Conservation (phyloP, 2,797 vertebrate genomes). For the Lacerta viridis region DNA sequence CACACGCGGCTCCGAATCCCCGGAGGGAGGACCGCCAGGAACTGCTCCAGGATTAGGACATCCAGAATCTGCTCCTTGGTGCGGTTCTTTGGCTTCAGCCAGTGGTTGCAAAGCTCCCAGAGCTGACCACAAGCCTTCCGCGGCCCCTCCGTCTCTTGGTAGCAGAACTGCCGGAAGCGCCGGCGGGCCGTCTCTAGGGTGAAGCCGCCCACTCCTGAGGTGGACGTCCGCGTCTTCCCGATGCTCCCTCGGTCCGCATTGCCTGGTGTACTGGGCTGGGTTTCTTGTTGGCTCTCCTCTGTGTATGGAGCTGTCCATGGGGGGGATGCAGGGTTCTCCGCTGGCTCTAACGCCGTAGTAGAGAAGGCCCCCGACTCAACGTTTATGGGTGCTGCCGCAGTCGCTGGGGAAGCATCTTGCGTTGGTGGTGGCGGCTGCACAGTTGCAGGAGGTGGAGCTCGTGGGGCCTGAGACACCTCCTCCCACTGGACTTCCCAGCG, state of each 20-base stretch:
- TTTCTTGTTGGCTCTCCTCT: slow-evolving; percentile 16
- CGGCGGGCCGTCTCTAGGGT: slow-evolving; percentile 35
- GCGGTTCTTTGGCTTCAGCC: slow-evolving; percentile 44
- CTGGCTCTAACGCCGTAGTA: slow-evolving; percentile 1
- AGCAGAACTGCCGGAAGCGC: slow-evolving; percentile 39
- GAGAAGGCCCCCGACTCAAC: slow-evolving; percentile 21
- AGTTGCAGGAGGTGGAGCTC: background rate
- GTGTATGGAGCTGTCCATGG: background rate
- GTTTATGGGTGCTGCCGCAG: background rate
- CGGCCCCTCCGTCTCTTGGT: slow-evolving; percentile 26
- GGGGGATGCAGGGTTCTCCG: background rate
- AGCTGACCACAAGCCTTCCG: slow-evolving; percentile 36
- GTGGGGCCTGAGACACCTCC: slow-evolving; percentile 7
- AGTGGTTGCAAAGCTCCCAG: slow-evolving; percentile 48
- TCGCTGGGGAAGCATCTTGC: background rate
- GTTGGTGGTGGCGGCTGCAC: background rate
- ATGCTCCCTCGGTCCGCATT: slow-evolving; percentile 16
- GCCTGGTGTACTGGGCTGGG: background rate
- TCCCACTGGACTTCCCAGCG: slow-evolving; percentile 48
- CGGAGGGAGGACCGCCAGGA: slow-evolving; percentile 40
- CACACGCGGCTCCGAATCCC: slow-evolving; percentile 37
- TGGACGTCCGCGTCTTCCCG: background rate
- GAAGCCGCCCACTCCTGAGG: background rate
- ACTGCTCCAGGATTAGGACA: slow-evolving; percentile 38
- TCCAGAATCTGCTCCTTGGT: slow-evolving; percentile 52